These are phyloP conservation scores for Etheostoma perlongum DNA, from an alignment of 2,797 vertebrate genomes.

Conservation along the genomic window DNA sequence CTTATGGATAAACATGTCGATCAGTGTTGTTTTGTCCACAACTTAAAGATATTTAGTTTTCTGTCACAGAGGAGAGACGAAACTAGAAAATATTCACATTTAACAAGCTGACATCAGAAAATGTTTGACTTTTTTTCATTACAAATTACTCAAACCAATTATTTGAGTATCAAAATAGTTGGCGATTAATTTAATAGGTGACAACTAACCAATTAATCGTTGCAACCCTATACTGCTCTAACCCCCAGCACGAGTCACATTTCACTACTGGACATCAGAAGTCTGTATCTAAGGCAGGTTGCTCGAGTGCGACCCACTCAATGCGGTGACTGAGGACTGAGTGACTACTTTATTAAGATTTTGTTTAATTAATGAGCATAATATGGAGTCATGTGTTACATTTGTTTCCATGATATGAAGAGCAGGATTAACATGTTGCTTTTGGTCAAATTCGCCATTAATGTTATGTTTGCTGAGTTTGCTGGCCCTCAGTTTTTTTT, in stretches of 20 bases:
- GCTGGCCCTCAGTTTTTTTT: neutral
- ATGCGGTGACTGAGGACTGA: neutral
- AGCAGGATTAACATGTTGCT: neutral
- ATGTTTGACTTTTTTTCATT: too few relatives aligned
- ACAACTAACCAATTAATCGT: too few relatives aligned
- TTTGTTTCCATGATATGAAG: constrained; percentile 14
- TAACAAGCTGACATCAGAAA: too few relatives aligned
- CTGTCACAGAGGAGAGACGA: too few relatives aligned
- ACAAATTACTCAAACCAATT: too few relatives aligned
- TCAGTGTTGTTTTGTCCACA: too few relatives aligned
- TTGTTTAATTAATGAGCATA: neutral
- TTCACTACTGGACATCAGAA: neutral
- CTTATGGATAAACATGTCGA: too few relatives aligned
- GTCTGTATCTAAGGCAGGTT: neutral
- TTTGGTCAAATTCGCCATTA: constrained; percentile 2
- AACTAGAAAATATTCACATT: too few relatives aligned
- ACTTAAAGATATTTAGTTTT: too few relatives aligned
- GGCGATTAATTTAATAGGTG: too few relatives aligned
- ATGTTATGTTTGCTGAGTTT: neutral
- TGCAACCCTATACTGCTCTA: neutral
- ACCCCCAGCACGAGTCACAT: neutral
- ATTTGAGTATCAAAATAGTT: too few relatives aligned
- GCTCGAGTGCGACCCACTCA: neutral
- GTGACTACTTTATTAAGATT: neutral
- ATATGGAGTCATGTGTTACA: neutral